Evolutionary conservation across 2,888 invertebrate genomes (phyloP), one percentile per base, ranked within the genome.

Genomic region (Agonopterix heracliana): DNA sequence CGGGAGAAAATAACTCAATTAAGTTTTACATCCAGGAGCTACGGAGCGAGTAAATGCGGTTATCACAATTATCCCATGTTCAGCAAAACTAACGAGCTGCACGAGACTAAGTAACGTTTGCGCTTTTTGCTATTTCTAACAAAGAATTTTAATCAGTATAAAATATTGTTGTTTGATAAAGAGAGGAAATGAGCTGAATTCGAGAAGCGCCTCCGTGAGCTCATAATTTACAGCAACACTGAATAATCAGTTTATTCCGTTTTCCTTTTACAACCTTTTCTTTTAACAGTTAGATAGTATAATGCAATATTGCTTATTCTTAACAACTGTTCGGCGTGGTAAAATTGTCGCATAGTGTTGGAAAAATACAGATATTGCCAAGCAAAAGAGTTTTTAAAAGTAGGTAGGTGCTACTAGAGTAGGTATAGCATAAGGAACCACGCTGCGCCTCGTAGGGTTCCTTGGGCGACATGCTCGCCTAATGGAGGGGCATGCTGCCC

Each of bases 21-120:
- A 80, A 67, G 67, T 76, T 81, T 78, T 74, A 81, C 74, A 81
- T 76, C 66, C 76, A 70, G 71, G 74, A 72, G 63, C 67, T 67
- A 64, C 67, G 74, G 72, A 75, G 64, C 64, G 73, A 59, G 75
- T 75, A 73, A 83, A 83, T 77, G 78, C 61, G 78, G 78, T 82
- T 82, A 78, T 81, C 75, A 78, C 81, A 85, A 83, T 85, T 83
- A 81, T 78, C 71, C 68, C 61, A 62, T 72, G 70, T 69, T 69
- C 74, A 64, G 67, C 60, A 60, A 68, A 71, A 71, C 76, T 78
- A 81, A 81, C 77, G 73, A 76, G 68, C 62, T 57, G 51, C 59
- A 56, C 53, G 56, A 57, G 59, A 60, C 60, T 50, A 54, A 51
- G 54, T 56, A 55, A 53, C 51, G 54, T 45, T 42, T 42, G 41